phyloP scores from a whole-genome alignment of 1,140 invertebrate species.

The Trissolcus basalis region DNA sequence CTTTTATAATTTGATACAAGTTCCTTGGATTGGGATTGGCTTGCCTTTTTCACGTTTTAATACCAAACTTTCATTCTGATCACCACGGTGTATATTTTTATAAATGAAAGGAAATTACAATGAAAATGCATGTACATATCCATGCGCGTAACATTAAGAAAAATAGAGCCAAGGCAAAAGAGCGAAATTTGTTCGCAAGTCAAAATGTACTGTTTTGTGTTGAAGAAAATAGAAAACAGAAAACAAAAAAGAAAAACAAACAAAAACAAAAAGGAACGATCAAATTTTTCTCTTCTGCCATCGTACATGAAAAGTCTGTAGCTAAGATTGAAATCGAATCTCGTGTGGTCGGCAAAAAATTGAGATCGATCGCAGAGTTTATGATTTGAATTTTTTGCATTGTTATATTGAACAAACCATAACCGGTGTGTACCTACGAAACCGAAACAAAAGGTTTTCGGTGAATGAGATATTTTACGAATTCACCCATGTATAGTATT shows the following conservation, averaged over 20 bases:
- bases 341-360: no score
- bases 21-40: slow-evolving; percentile 15
- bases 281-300: no score
- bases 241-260: no score
- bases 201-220: no score
- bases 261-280: no score
- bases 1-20: slow-evolving; percentile 32
- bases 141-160: slow-evolving; percentile 22
- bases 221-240: no score
- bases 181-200: no score
- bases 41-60: slow-evolving; percentile 9
- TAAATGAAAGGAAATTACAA: slow-evolving; percentile 25
- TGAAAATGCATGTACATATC: slow-evolving; percentile 41
- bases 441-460: slow-evolving; percentile 18
- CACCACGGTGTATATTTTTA: slow-evolving; percentile 6
- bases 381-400: no score
- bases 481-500: slow-evolving; percentile 47
- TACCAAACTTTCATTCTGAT: slow-evolving; percentile 5
- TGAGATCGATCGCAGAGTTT: no score
- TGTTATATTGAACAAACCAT: slow-evolving; percentile 2
- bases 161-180: background rate
- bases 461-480: slow-evolving; percentile 49
- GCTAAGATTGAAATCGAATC: no score
- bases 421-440: slow-evolving; percentile 21
- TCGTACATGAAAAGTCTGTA: no score